Percentiles rank a stretch among this genome's conserved stretches.
Conservation (phyloP, 2,888 invertebrate genomes). For the Gandaritis pyraliata region DNA sequence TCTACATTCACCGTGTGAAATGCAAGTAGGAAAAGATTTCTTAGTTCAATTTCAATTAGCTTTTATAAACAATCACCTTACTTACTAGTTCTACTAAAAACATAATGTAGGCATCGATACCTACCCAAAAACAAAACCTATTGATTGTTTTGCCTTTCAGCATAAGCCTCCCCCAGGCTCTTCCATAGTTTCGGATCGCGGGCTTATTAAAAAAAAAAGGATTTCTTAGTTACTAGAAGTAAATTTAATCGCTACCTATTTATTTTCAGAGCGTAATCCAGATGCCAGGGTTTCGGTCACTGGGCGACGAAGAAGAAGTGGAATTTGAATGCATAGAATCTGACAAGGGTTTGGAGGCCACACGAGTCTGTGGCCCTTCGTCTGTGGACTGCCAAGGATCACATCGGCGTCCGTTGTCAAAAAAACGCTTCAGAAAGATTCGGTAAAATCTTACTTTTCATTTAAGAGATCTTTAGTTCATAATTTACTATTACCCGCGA, state of each 20-base stretch:
- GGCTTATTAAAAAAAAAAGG: no score
- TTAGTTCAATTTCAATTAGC: no score
- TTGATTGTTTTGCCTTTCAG: no score
- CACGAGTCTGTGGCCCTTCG: constrained; percentile 91
- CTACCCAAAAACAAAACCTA: no score
- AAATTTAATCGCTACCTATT: constrained; percentile 1
- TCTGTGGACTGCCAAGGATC: constrained; percentile 93
- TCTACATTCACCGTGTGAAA: no score
- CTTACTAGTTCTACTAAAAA: no score
- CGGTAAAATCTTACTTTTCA: constrained; percentile 80
- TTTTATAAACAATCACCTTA: no score
- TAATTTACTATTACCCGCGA: no score
- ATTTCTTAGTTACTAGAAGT: not conserved
- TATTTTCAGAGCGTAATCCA: constrained; percentile 93
- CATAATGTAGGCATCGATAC: no score
- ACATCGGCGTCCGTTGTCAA: constrained; percentile 90
- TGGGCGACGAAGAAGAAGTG: constrained; percentile 94
- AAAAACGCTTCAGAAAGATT: constrained; percentile 93
- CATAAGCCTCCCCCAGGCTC: no score
- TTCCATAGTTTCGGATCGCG: no score
- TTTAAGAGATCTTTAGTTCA: not conserved
- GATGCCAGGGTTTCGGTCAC: constrained; percentile 94
- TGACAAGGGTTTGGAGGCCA: constrained; percentile 94
- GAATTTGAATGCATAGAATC: constrained; percentile 94
- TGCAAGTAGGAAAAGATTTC: no score